Conservation (phyloP, 2,888 invertebrate genomes). For the Seira musarum region DNA sequence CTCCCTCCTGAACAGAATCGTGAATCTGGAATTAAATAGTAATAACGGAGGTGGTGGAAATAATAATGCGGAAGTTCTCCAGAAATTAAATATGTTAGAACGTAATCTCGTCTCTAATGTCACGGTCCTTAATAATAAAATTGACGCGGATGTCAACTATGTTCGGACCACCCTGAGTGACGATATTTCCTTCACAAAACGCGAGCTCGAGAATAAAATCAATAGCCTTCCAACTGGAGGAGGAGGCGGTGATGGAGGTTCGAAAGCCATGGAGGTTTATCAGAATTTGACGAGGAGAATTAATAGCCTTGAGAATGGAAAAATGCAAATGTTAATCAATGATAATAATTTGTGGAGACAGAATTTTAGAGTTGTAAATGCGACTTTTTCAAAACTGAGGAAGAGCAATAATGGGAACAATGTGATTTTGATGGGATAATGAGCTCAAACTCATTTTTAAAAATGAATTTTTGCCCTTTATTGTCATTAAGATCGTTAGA, state of each 20-base stretch:
- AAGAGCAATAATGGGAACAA: conserved; percentile 40
- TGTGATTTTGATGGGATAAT: conserved; percentile 39
- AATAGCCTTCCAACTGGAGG: conserved; percentile 25
- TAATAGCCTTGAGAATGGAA: conserved; percentile 38
- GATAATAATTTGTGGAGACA: conserved; percentile 50
- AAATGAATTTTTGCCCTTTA: no score
- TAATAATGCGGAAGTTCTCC: background rate
- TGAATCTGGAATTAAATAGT: conserved; percentile 16
- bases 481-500: no score
- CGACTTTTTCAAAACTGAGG: conserved; percentile 44
- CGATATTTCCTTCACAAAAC: conserved; percentile 20
- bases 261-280: conserved; percentile 38
- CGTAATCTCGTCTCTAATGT: conserved; percentile 19
- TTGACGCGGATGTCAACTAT: conserved; percentile 23
- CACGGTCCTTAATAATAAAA: conserved; percentile 18
- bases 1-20: conserved; percentile 9
- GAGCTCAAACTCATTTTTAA: no score
- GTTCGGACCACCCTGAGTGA: conserved; percentile 1
- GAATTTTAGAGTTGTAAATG: conserved; percentile 42
- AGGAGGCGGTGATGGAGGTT: conserved; percentile 11
- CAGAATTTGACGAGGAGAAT: conserved; percentile 36
- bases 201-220: conserved; percentile 37
- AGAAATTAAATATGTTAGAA: conserved; percentile 23
- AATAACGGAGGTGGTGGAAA: background rate
- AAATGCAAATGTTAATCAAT: conserved; percentile 32